These are phyloP conservation scores for Condylura cristata DNA, from an alignment of 2,113 vertebrate genomes.

Conservation along the genomic window DNA sequence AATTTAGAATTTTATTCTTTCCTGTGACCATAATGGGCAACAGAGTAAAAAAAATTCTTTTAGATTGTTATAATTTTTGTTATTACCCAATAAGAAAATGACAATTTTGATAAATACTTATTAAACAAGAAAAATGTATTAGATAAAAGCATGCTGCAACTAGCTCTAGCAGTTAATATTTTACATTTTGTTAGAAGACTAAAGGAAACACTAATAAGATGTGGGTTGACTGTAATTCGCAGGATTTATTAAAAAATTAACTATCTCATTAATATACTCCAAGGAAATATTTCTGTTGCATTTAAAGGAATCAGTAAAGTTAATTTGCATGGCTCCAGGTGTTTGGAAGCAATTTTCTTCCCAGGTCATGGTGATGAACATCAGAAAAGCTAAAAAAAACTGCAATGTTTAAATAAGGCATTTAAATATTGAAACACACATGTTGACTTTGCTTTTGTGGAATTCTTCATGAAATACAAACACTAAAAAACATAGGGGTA, in stretches of 20 bases:
- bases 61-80: background rate
- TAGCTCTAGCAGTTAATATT: background rate
- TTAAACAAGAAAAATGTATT: background rate
- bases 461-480: background rate
- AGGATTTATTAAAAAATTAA: background rate
- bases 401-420: background rate
- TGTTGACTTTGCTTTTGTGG: background rate
- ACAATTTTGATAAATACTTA: background rate
- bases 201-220: background rate
- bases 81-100: background rate
- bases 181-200: background rate
- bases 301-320: background rate
- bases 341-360: background rate
- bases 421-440: background rate
- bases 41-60: background rate
- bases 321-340: background rate
- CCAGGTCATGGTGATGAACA: background rate
- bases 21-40: background rate
- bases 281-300: background rate
- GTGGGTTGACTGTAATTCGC: background rate
- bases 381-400: background rate
- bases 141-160: background rate
- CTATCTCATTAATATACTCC: background rate
- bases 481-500: background rate
- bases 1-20: background rate